A percentile compares a stretch with the other conserved stretches of the same genome.
Conservation (phyloP, 2,113 vertebrate species). For the Crotalus tigris region DNA sequence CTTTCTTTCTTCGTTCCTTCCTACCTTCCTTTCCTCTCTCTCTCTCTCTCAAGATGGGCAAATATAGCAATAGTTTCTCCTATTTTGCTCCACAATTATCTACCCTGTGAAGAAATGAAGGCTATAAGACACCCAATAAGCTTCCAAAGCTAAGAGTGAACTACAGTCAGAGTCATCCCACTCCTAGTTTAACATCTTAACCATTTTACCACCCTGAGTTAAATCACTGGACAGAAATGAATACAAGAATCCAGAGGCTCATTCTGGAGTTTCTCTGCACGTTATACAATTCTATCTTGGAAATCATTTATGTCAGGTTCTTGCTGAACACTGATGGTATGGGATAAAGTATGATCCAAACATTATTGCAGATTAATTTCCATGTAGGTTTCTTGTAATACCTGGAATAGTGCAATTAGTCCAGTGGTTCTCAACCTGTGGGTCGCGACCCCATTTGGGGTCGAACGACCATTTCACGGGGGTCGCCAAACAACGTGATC, state of each 20-base stretch:
- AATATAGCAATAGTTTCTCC: not conserved
- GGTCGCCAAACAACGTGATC: no score
- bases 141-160: not conserved
- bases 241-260: not conserved
- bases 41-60: not conserved
- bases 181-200: not conserved
- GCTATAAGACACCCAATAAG: not conserved
- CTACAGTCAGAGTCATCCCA: not conserved
- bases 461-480: no score
- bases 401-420: not conserved
- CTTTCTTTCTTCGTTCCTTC: accelerated
- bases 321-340: not conserved
- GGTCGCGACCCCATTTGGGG: no score
- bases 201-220: not conserved
- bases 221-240: not conserved
- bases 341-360: not conserved
- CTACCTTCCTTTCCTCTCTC: not conserved
- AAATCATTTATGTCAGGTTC: not conserved
- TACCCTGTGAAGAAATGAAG: not conserved
- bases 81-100: not conserved
- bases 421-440: no score
- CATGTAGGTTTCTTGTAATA: not conserved
- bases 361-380: not conserved
- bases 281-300: not conserved
- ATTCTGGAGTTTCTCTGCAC: not conserved